Percentiles rank a stretch among this genome's conserved stretches.
These are phyloP conservation scores for Plemyria rubiginata DNA, from an alignment of 2,888 invertebrate species.

Conservation along the genomic window DNA sequence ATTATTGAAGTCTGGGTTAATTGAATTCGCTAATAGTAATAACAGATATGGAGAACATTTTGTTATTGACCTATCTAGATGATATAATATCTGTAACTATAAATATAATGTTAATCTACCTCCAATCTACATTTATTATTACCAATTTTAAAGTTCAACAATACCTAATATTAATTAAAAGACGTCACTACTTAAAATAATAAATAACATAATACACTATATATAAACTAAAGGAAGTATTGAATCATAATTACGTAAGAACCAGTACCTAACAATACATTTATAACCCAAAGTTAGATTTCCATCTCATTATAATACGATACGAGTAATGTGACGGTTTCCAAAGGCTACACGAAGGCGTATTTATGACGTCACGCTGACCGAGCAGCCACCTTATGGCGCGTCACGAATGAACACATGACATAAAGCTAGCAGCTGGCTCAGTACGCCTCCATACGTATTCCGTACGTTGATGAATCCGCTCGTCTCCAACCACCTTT, in stretches of 20 bases:
- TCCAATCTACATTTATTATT: neutral
- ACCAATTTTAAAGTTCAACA: neutral
- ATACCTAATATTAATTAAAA: constrained; percentile 1
- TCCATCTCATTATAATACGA: constrained; percentile 16
- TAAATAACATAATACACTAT: constrained; percentile 1
- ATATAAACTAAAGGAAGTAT: constrained; percentile 6
- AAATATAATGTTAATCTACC: neutral
- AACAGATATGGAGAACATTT: neutral
- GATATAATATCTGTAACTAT: neutral
- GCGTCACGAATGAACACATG: constrained; percentile 48
- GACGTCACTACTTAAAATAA: neutral
- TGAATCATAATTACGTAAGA: constrained; percentile 19
- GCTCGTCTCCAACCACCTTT: constrained; percentile 48
- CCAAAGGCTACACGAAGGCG: constrained; percentile 21
- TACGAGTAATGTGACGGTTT: constrained; percentile 23
- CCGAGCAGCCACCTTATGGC: constrained; percentile 27
- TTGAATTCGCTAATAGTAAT: too few relatives aligned
- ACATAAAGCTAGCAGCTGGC: constrained; percentile 52
- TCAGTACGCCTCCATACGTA: constrained; percentile 65
- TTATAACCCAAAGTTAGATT: constrained; percentile 26
- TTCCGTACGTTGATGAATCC: constrained; percentile 50
- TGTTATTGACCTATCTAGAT: neutral
- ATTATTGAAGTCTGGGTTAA: too few relatives aligned
- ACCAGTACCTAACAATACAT: constrained; percentile 20
- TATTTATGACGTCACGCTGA: constrained; percentile 30